Evolutionary conservation across 2,888 invertebrate species (phyloP), one percentile per base, ranked within the genome.

Genomic region (Dioctria linearis): DNA sequence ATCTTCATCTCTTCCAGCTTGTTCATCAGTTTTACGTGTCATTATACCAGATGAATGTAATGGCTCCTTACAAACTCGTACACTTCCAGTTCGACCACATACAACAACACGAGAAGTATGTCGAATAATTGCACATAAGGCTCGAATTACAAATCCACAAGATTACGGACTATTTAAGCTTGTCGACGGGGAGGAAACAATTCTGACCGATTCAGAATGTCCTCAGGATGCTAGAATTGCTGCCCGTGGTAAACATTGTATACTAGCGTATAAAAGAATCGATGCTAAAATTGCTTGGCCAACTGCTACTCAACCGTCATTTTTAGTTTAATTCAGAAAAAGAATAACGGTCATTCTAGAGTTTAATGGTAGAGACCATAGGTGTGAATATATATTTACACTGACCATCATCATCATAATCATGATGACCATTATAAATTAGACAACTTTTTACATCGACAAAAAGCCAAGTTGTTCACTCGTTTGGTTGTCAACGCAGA

Each of bases 201-300:
- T 96, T 87, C 91, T 98, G 83, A 93, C 93, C 83, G 97, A 98
- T 85, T 93, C 93, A 84, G 97, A 97, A 87, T 96, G 95, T 86
- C 98, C 98, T 2, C 96, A 97, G 90, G 94, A 95, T 86, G 93
- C 97, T 59, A 94, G 95, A 88, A 90, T 91, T 39, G 92, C 92
- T 84, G 92, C 92, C 84, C 93, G 92, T 84, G 94, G 94, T 78
- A 94, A 94, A 86, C 95, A 96, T 86, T 96, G 96, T 89, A 95
- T 96, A 88, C 93, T 98, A 88, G 98, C 97, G 25, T 98, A 96
- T 90, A 98, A 98, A 90, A 91, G 98, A 83, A 95, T 96, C 88
- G 98, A 98, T 87, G 98, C 98, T 43, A 98, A 98, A 90, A 98
- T 98, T 84, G 98, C 98, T 80, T 98, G 98, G 98, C 98, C 98